Evolutionary conservation across 2,888 invertebrate genomes (phyloP).

Genomic region (Agapetus fuscipes): DNA sequence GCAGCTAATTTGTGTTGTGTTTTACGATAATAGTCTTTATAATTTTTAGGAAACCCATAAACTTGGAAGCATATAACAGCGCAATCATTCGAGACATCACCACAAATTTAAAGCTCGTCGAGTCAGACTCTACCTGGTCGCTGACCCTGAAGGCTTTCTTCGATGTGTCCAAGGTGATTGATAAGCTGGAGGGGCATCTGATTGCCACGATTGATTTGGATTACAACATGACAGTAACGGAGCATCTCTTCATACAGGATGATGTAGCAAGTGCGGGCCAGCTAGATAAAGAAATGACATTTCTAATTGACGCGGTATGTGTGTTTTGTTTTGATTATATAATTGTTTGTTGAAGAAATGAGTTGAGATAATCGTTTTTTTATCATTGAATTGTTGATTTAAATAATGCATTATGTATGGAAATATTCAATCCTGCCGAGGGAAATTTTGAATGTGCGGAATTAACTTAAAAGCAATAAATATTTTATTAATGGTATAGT

Average conservation of each 20-base stretch:
- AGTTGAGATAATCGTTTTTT: not conserved
- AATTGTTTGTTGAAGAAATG: not conserved
- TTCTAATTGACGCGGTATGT: constrained; percentile 33
- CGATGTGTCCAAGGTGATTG: constrained; percentile 26
- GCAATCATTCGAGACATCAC: constrained; percentile 55
- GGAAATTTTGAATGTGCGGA: too few species aligned
- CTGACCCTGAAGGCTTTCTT: constrained; percentile 30
- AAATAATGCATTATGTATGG: too few species aligned
- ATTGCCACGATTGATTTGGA: constrained; percentile 30
- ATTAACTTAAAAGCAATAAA: too few species aligned
- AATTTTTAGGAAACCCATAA: constrained; percentile 52
- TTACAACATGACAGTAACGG: constrained; percentile 27
- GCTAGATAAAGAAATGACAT: constrained; percentile 28
- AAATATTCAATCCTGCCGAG: too few species aligned
- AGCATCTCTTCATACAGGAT: constrained; percentile 6
- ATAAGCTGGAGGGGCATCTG: constrained; percentile 28
- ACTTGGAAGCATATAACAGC: constrained; percentile 53
- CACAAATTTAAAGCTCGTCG: constrained; percentile 16
- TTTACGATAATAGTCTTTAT: too few species aligned
- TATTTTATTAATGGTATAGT: too few species aligned
- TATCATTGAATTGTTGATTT: too few species aligned
- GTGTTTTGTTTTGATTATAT: constrained; percentile 1
- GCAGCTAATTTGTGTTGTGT: too few species aligned
- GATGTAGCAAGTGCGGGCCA: not conserved
- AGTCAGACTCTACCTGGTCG: constrained; percentile 28